These are phyloP conservation scores for Phoxinus phoxinus DNA, from an alignment of 2,113 vertebrate species.

Conservation along the genomic window DNA sequence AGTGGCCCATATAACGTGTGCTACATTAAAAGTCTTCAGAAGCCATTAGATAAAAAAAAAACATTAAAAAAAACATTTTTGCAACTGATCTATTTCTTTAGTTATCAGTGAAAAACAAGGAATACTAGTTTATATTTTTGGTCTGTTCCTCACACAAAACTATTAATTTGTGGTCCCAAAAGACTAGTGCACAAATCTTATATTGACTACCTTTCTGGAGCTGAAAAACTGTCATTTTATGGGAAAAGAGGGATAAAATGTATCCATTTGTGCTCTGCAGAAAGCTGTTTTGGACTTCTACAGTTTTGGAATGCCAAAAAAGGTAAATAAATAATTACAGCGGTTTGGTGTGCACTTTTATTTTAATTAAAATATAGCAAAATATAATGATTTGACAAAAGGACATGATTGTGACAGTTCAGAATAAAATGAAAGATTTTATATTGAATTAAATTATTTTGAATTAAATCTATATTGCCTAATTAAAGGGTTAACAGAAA, in stretches of 20 bases:
- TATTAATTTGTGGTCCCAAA: not conserved
- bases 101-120: no score
- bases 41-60: no score
- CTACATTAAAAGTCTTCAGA: no score
- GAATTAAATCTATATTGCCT: no score
- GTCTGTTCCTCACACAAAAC: not conserved
- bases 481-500: not conserved
- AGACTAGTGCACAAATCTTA: not conserved
- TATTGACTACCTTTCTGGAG: not conserved
- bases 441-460: no score
- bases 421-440: slow-evolving; percentile 9
- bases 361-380: slow-evolving; percentile 12
- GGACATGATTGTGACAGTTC: slow-evolving; percentile 5
- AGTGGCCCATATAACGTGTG: not conserved
- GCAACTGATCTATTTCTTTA: no score
- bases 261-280: no score
- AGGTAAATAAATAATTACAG: not conserved
- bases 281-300: no score
- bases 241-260: no score
- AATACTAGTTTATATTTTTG: no score
- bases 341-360: not conserved
- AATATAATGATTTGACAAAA: slow-evolving; percentile 15
- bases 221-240: not conserved
- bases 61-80: no score
- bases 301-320: not conserved